These are phyloP conservation scores for Laticauda laticaudata DNA, from an alignment of 2,113 vertebrate genomes.

Conservation along the genomic window DNA sequence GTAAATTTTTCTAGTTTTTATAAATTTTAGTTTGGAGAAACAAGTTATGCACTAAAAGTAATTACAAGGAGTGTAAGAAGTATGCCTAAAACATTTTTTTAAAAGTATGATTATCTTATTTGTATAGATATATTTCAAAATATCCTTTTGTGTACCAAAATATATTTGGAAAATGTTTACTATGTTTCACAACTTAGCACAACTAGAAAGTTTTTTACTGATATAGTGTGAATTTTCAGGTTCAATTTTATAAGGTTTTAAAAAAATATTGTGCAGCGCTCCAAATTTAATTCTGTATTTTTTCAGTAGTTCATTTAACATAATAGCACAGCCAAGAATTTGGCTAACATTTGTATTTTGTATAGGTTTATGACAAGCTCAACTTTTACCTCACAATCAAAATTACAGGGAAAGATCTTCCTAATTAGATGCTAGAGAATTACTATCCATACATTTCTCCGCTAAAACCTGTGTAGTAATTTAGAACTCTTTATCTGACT, in stretches of 20 bases:
- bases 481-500: constrained; percentile 6
- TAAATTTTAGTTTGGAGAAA: constrained; percentile 10
- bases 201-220: not conserved
- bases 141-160: not conserved
- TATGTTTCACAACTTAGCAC: not conserved
- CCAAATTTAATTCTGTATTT: constrained; percentile 11
- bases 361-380: constrained; percentile 13
- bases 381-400: not conserved
- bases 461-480: not conserved
- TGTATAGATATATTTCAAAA: not conserved
- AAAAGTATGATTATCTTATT: not conserved
- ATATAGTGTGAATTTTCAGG: not conserved
- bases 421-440: not conserved
- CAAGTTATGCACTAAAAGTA: not conserved
- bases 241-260: not conserved
- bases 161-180: not conserved
- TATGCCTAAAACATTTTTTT: not conserved
- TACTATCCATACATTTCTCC: not conserved
- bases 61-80: not conserved
- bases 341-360: constrained; percentile 8
- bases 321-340: not conserved
- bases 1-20: not conserved
- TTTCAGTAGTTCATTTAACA: constrained; percentile 6
- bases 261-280: not conserved
- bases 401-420: not conserved